These are phyloP conservation scores for Bembecia ichneumoniformis DNA, from an alignment of 2,888 invertebrate genomes.

Conservation along the genomic window DNA sequence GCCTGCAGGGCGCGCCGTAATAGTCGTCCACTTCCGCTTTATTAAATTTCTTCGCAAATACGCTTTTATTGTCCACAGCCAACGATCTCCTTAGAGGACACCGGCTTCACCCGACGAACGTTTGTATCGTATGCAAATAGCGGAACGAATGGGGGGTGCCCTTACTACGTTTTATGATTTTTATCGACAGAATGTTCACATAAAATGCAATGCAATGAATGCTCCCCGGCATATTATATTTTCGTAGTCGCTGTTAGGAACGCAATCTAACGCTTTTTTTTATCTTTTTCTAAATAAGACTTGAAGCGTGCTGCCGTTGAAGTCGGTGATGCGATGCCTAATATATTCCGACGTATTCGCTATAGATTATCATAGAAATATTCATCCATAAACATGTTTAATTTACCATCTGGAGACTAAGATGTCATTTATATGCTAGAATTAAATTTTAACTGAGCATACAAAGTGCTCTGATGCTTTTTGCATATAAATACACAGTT, in stretches of 20 bases:
- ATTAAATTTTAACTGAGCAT: no score
- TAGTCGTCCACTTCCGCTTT: conserved; percentile 67
- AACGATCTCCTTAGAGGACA: conserved; percentile 57
- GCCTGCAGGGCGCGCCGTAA: conserved; percentile 43
- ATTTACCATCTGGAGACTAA: no score
- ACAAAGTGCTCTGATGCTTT: no score
- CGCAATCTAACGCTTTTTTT: conserved; percentile 11
- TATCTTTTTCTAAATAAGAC: not conserved
- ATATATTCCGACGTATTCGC: not conserved
- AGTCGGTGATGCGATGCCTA: not conserved
- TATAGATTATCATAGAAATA: not conserved
- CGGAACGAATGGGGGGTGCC: conserved; percentile 49
- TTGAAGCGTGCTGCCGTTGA: not conserved
- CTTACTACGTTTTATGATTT: conserved; percentile 57
- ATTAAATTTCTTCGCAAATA: conserved; percentile 73
- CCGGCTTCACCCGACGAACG: conserved; percentile 37
- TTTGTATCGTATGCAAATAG: conserved; percentile 68
- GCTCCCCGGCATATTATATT: conserved; percentile 24
- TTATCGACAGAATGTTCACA: conserved; percentile 31
- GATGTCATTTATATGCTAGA: no score
- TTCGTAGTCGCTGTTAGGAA: conserved; percentile 22
- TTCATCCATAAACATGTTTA: no score
- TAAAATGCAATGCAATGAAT: conserved; percentile 36
- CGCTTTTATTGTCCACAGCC: conserved; percentile 63
- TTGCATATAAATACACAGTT: no score